Evolutionary conservation across 2,797 vertebrate genomes (phyloP).

Genomic region (Gambusia yucatana): DNA sequence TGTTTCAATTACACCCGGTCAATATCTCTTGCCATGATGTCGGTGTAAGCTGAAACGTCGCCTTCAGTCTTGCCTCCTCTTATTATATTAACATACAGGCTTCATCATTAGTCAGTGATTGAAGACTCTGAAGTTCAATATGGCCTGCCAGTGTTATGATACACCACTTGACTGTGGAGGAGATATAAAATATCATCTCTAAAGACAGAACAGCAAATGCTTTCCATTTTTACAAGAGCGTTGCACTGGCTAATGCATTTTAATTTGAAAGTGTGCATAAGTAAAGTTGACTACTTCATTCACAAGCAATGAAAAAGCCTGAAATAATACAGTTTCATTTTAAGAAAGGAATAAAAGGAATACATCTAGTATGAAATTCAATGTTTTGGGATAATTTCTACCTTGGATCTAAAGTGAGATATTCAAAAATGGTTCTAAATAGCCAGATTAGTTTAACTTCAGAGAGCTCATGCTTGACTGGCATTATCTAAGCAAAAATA

Average conservation of each 20-base stretch:
- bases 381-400: neutral
- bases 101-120: conserved; percentile 67
- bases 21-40: conserved; percentile 70
- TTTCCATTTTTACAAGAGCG: conserved; percentile 4
- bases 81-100: conserved; percentile 72
- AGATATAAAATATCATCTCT: conserved; percentile 7
- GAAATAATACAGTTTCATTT: neutral
- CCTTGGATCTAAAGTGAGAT: neutral
- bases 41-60: conserved; percentile 67
- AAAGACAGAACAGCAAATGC: conserved; percentile 2
- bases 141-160: conserved; percentile 31
- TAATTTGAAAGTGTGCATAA: neutral
- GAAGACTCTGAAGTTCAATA: conserved; percentile 41
- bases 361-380: neutral
- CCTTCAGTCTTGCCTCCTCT: conserved; percentile 54
- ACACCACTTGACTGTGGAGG: conserved; percentile 30
- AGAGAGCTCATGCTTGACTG: neutral
- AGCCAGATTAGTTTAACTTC: neutral
- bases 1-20: conserved; percentile 72
- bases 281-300: neutral
- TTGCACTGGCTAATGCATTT: neutral
- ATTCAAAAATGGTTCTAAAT: neutral
- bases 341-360: neutral
- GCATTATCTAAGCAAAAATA: neutral
- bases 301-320: neutral